Evolutionary conservation across 1,140 invertebrate species (phyloP).

Genomic region (Atta cephalotes): DNA sequence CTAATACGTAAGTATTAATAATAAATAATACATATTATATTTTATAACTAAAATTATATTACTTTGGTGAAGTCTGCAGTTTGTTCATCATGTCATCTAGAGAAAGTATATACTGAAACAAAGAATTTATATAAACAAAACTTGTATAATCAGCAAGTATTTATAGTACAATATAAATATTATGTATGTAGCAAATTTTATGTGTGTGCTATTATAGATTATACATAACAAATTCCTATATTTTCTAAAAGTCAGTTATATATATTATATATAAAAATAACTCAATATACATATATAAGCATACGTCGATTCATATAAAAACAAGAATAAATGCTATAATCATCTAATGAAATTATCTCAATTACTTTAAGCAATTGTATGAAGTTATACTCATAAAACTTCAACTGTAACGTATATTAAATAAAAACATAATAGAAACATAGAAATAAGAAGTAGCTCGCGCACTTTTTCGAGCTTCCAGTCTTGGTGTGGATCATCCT

Average conservation of each 20-base stretch:
- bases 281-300: not conserved
- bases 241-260: not conserved
- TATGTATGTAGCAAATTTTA: too few relatives aligned
- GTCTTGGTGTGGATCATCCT: conserved; percentile 89
- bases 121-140: conserved; percentile 50
- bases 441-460: conserved; percentile 25
- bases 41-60: conserved; percentile 76
- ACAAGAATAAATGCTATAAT: not conserved
- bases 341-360: not conserved
- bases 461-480: conserved; percentile 90
- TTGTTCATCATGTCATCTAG: conserved; percentile 90
- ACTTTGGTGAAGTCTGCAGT: conserved; percentile 88
- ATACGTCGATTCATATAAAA: not conserved
- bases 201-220: too few relatives aligned
- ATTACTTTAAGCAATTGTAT: not conserved
- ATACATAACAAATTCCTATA: too few relatives aligned
- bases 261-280: not conserved
- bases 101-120: conserved; percentile 88
- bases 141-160: not conserved
- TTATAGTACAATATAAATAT: too few relatives aligned
- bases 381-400: not conserved
- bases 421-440: not conserved
- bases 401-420: not conserved
- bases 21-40: not conserved
- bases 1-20: too few relatives aligned